Conservation (phyloP, 2,113 vertebrate species). For the Nycticryphes semicollaris region DNA sequence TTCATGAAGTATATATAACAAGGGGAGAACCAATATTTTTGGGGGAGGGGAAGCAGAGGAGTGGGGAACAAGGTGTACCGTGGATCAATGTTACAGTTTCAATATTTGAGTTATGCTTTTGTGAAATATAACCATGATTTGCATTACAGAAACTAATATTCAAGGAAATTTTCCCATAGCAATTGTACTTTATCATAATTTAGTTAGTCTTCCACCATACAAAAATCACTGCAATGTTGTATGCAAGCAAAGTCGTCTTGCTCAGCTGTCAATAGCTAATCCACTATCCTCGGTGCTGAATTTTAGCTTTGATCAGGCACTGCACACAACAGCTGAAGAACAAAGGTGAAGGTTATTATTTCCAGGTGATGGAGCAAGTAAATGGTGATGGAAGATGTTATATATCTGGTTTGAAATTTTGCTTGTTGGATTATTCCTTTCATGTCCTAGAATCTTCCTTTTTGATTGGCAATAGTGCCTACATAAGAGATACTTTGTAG, state of each 20-base stretch:
- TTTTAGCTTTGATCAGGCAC: neutral
- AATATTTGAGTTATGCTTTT: too few relatives aligned
- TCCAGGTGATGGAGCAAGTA: neutral
- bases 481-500: neutral
- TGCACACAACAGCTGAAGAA: neutral
- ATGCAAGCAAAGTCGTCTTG: neutral
- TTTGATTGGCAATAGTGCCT: neutral
- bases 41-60: accelerated
- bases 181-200: neutral
- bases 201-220: neutral
- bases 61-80: neutral
- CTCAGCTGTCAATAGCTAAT: neutral
- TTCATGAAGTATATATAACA: neutral
- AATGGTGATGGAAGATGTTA: neutral
- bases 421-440: neutral
- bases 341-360: neutral
- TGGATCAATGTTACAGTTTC: neutral
- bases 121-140: too few relatives aligned
- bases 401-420: neutral
- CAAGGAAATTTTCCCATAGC: neutral
- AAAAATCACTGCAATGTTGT: neutral
- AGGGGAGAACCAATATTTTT: neutral
- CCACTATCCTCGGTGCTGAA: neutral
- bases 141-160: neutral
- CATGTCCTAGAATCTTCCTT: neutral